A percentile compares a stretch with the other conserved stretches of the same genome.
These are phyloP conservation scores for Piscicola geometra DNA, from an alignment of 2,888 invertebrate genomes.

Conservation along the genomic window DNA sequence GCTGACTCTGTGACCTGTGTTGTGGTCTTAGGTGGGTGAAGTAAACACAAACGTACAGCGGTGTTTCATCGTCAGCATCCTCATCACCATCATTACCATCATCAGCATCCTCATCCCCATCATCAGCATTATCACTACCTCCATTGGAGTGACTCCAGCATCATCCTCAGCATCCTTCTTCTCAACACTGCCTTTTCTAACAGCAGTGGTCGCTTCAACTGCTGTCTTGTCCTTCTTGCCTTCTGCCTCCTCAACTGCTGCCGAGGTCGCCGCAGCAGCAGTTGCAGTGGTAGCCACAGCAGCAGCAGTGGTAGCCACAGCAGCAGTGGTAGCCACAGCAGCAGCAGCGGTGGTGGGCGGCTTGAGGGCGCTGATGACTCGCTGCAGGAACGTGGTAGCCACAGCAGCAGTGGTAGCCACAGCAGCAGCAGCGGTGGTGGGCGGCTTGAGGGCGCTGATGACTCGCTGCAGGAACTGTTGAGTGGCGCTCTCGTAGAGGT, in stretches of 20 bases:
- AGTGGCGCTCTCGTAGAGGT: constrained; percentile 96
- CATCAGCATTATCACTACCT: too few species aligned
- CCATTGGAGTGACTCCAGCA: neutral
- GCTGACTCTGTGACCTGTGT: too few species aligned
- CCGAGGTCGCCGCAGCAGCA: constrained; percentile 39
- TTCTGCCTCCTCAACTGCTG: constrained; percentile 34
- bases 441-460: constrained; percentile 50
- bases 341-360: neutral
- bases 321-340: constrained; percentile 38
- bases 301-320: constrained; percentile 41
- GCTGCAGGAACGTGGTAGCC: neutral
- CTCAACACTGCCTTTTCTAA: too few species aligned
- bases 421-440: constrained; percentile 42
- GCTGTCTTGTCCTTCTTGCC: constrained; percentile 23
- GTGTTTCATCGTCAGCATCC: too few species aligned
- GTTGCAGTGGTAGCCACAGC: constrained; percentile 44
- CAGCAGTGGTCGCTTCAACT: too few species aligned
- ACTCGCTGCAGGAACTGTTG: constrained; percentile 81
- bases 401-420: neutral
- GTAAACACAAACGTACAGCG: too few species aligned
- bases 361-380: too few species aligned
- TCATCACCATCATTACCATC: too few species aligned
- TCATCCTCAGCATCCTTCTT: neutral
- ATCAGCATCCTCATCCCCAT: too few species aligned
- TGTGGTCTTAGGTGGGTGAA: too few species aligned